These are phyloP conservation scores for Glaucomys volans DNA, from an alignment of 2,113 vertebrate genomes.

Conservation along the genomic window DNA sequence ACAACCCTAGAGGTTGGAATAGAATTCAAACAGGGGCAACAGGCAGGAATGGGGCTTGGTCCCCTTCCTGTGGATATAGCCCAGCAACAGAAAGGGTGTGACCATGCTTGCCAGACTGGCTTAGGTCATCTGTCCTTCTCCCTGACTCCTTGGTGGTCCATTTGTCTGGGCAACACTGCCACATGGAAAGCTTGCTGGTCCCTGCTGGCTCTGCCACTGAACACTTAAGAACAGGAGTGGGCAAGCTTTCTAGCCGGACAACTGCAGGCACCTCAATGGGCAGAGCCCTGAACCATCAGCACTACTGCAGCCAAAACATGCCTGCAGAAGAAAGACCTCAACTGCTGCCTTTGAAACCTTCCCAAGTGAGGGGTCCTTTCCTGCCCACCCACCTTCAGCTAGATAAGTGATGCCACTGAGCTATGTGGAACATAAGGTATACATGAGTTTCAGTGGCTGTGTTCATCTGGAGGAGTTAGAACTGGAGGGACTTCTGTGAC, in stretches of 20 bases:
- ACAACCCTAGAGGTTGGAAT: not conserved
- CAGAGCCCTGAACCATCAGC: not conserved
- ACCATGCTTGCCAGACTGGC: not conserved
- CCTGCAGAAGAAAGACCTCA: not conserved
- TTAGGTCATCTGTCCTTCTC: not conserved
- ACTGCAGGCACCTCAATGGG: not conserved
- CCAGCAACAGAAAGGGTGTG: not conserved
- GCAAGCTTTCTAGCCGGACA: slow-evolving; percentile 42
- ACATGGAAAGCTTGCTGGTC: not conserved
- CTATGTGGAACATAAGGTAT: slow-evolving; percentile 79
- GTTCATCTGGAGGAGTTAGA: slow-evolving; percentile 97
- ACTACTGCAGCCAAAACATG: not conserved
- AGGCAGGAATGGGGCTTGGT: not conserved
- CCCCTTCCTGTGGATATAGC: not conserved
- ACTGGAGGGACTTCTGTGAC: slow-evolving; percentile 97
- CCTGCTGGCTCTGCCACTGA: not conserved
- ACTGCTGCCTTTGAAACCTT: not conserved
- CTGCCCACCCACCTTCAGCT: slow-evolving; percentile 55
- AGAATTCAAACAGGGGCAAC: not conserved
- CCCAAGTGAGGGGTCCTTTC: not conserved
- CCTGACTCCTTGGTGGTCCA: no score
- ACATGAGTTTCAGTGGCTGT: slow-evolving; percentile 72
- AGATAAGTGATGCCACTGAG: slow-evolving; percentile 80
- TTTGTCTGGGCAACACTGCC: not conserved
- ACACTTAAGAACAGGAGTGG: not conserved